Evolutionary conservation across 2,797 vertebrate genomes (phyloP).

Genomic region (Syndactyla subalaris): DNA sequence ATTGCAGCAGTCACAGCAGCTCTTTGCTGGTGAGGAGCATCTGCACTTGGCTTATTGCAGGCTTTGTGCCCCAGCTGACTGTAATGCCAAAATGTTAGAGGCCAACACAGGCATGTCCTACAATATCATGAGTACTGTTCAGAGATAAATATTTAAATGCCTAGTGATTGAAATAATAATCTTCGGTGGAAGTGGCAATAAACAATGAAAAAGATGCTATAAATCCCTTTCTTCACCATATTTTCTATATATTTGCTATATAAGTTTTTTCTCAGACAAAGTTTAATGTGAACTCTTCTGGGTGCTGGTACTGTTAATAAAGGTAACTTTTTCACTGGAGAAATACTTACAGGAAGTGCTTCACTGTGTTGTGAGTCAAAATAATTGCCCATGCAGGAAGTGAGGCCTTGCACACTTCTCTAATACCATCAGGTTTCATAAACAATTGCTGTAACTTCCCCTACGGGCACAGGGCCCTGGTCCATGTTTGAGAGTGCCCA

Average conservation of each 20-base stretch:
- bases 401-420: constrained; percentile 14
- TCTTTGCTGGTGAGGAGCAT: not conserved
- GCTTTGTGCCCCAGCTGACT: not conserved
- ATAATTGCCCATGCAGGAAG: not conserved
- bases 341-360: not conserved
- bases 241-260: not conserved
- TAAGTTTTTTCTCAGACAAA: not conserved
- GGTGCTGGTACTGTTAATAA: not conserved
- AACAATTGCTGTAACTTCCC: not conserved
- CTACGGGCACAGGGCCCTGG: not conserved
- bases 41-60: not conserved
- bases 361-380: not conserved
- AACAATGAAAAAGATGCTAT: not conserved
- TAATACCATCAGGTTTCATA: constrained; percentile 1
- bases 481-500: not conserved
- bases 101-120: not conserved
- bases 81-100: rapidly evolving
- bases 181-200: not conserved
- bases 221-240: not conserved
- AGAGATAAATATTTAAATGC: not conserved
- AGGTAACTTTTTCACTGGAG: not conserved
- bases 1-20: not conserved
- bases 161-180: not conserved
- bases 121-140: not conserved
- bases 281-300: not conserved